Evolutionary conservation across 2,797 vertebrate genomes (phyloP).

Genomic region (Peromyscus nudipes): DNA sequence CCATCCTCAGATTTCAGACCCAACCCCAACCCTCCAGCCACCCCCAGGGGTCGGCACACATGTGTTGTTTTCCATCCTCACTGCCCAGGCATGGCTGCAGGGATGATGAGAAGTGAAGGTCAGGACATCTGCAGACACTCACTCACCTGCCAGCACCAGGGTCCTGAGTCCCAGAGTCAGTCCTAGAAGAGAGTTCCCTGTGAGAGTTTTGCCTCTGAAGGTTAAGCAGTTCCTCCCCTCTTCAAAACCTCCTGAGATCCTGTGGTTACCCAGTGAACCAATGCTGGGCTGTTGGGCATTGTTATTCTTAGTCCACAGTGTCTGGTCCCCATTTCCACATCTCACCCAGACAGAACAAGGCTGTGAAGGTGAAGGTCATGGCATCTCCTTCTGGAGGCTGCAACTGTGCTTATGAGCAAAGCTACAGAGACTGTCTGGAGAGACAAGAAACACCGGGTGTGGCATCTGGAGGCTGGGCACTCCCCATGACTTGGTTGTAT

Average conservation of each 20-base stretch:
- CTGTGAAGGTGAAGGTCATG: background rate
- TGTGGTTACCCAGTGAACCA: background rate
- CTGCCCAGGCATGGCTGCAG: background rate
- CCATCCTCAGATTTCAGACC: background rate
- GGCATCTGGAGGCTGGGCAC: background rate
- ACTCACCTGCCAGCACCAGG: background rate
- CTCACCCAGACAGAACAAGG: background rate
- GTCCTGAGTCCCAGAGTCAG: background rate
- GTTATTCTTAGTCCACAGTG: too few species aligned
- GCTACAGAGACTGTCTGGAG: too few species aligned
- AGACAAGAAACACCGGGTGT: background rate
- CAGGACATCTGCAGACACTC: background rate
- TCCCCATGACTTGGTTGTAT: background rate
- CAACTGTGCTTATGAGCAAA: accelerated
- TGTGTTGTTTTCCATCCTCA: background rate
- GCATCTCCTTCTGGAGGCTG: background rate
- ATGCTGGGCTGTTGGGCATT: too few species aligned
- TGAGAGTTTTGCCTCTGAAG: background rate
- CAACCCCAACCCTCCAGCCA: accelerated
- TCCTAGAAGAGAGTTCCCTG: slow-evolving; percentile 39
- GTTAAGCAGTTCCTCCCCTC: background rate
- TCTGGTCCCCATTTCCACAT: background rate
- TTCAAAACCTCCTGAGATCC: accelerated
- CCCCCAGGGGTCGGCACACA: too few species aligned
- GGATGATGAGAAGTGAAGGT: too few species aligned